Base-by-base conservation (phyloP, 2,113 vertebrate genomes). In the Pterocles orientalis region DNA sequence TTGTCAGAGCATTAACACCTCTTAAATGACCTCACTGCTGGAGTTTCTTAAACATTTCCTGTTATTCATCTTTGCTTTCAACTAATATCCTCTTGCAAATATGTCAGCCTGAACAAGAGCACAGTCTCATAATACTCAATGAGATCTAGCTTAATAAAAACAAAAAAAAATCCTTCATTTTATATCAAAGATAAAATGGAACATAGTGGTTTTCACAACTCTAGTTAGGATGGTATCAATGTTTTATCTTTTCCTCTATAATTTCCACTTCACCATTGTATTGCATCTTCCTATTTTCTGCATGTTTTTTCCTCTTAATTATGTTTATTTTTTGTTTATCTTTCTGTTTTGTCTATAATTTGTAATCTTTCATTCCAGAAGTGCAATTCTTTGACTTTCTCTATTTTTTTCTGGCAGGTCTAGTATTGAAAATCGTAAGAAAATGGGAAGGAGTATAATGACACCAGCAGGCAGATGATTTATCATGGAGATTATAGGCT, bases 251-350 rank as follows among this genome's bases (percentile, higher is more conserved):
- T 66, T 86, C 7, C 20, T 82, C 29, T 73, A 4, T 69, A 69
- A 86, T 87, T 85, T 87, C 80, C 54, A 86, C 26, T 93, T 89
- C 31, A 79, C 29, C 13, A 20, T 68, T 89, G n/a, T 80, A 84
- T 71, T 58, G 11, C 3, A 3, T 25, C 31, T 84, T 83, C 58
- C 43, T 77, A 33, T 86, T 86, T 94, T 88, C 60, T n/a, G 24
- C 53, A 81, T 87, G 50, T 65, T 93, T 89, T 82, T 90, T 70
- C 53, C n/a, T 92, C 23, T 28, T 81, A 43, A 68, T 85, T 69
- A 88, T 82, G 57, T 82, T 78, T 71, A 83, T 90, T 94, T 94
- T 82, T 57, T 53, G 75, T 94, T 96, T 89, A 84, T 81, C 60
- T 79, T 88, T 92, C 64, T 82, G 34, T 70, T 82, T 57, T 17